Evolutionary conservation across 2,113 vertebrate genomes (phyloP).

Genomic region (Scomber scombrus): DNA sequence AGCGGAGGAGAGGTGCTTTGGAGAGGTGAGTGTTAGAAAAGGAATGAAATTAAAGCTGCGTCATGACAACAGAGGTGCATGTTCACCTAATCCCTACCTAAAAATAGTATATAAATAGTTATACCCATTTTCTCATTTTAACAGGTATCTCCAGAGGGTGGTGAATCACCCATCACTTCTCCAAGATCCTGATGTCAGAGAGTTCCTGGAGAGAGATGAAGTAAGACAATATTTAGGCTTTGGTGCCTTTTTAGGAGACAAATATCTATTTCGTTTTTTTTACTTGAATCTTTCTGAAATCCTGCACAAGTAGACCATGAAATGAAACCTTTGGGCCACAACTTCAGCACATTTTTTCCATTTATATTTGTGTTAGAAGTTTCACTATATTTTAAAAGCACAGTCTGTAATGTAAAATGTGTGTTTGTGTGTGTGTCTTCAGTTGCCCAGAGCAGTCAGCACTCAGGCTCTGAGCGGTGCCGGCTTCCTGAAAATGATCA

Average conservation of each 20-base stretch:
- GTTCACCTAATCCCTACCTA: background rate
- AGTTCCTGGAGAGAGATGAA: conserved; percentile 98
- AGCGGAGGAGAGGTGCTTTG: conserved; percentile 93
- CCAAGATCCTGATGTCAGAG: conserved; percentile 95
- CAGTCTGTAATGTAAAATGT: background rate
- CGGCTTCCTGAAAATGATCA: conserved; percentile 98
- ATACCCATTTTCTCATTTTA: background rate
- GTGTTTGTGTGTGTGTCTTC: conserved; percentile 47
- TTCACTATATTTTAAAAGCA: background rate
- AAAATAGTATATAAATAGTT: background rate
- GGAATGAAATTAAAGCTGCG: background rate
- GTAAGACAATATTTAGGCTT: conserved; percentile 68
- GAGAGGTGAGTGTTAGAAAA: conserved; percentile 87
- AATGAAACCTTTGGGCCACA: background rate
- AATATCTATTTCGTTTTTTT: conserved; percentile 1
- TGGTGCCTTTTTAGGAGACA: background rate
- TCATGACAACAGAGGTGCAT: background rate
- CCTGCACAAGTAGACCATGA: background rate
- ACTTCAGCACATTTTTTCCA: background rate
- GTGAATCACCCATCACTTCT: conserved; percentile 94
- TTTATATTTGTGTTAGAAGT: background rate
- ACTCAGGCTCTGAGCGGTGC: conserved; percentile 98
- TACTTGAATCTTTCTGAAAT: background rate
- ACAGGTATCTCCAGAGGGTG: conserved; percentile 93
- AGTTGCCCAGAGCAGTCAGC: conserved; percentile 94